A percentile compares a stretch with the other conserved stretches of the same genome.
Evolutionary conservation across 64 coral and sea anemone species (phyloP).

Genomic region (Actinia equina): DNA sequence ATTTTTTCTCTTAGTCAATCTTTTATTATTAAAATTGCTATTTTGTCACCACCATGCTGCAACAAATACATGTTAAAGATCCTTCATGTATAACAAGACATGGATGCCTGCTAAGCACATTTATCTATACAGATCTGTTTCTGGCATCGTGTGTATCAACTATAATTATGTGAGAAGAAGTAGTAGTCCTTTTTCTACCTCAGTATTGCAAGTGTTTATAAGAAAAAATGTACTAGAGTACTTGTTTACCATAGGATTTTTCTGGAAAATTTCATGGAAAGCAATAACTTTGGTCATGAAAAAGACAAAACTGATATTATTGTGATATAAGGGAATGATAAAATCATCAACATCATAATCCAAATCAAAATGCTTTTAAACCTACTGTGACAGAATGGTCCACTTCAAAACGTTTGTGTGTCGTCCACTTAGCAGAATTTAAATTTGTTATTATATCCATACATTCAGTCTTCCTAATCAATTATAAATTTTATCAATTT

Average conservation of each 20-base stretch:
- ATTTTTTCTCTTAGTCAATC: slow-evolving; percentile 22
- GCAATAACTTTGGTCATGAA: neutral
- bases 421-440: neutral
- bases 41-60: neutral
- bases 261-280: neutral
- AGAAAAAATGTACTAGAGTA: neutral
- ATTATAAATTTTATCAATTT: neutral
- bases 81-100: neutral
- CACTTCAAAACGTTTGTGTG: neutral
- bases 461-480: neutral
- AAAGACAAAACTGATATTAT: neutral
- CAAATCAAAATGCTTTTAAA: neutral
- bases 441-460: neutral
- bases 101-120: neutral
- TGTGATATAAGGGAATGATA: neutral
- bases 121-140: neutral
- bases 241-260: neutral
- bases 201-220: neutral
- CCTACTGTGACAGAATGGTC: neutral
- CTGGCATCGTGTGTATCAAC: neutral
- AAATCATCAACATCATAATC: neutral
- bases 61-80: neutral
- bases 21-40: slow-evolving; percentile 28
- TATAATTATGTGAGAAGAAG: neutral
- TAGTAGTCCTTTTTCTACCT: neutral